Percentiles rank a stretch among this genome's conserved stretches.
phyloP scores from a whole-genome alignment of 2,797 vertebrate species.

The Typhlichthys eigenmanni region DNA sequence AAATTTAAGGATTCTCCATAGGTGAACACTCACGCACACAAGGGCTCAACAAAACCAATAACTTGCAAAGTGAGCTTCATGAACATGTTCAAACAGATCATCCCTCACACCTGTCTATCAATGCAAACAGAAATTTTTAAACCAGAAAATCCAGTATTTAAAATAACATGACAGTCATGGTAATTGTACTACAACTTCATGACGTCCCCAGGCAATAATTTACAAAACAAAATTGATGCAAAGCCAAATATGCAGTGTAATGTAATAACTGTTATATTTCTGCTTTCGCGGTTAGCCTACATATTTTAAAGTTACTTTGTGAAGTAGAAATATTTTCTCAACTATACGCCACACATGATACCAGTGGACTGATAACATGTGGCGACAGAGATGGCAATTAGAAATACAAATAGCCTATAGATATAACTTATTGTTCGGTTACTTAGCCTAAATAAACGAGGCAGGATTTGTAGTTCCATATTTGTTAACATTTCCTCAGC shows the following conservation, averaged over 20 bases:
- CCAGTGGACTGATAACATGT: too few species aligned
- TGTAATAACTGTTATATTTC: background rate
- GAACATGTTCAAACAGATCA: constrained; percentile 66
- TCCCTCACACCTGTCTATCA: constrained; percentile 46
- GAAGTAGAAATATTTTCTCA: too few species aligned
- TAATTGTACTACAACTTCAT: constrained; percentile 2
- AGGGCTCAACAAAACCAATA: constrained; percentile 16
- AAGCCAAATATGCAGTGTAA: too few species aligned
- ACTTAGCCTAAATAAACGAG: too few species aligned
- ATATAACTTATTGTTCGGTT: too few species aligned
- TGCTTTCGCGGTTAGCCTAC: background rate
- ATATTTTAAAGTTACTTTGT: too few species aligned
- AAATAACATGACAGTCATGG: constrained; percentile 14
- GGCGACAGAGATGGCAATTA: too few species aligned
- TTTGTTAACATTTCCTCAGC: too few species aligned
- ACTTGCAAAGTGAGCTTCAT: constrained; percentile 44
- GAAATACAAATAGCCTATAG: too few species aligned
- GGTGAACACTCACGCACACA: constrained; percentile 23
- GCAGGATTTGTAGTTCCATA: too few species aligned
- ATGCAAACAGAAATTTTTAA: constrained; percentile 45
- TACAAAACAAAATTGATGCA: too few species aligned
- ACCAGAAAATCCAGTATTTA: constrained; percentile 69
- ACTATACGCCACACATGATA: too few species aligned
- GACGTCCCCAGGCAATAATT: background rate
- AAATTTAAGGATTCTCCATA: constrained; percentile 25